Evolutionary conservation across 1,140 invertebrate species (phyloP), one percentile per base, ranked within the genome.

Genomic region (Papilio machaon): DNA sequence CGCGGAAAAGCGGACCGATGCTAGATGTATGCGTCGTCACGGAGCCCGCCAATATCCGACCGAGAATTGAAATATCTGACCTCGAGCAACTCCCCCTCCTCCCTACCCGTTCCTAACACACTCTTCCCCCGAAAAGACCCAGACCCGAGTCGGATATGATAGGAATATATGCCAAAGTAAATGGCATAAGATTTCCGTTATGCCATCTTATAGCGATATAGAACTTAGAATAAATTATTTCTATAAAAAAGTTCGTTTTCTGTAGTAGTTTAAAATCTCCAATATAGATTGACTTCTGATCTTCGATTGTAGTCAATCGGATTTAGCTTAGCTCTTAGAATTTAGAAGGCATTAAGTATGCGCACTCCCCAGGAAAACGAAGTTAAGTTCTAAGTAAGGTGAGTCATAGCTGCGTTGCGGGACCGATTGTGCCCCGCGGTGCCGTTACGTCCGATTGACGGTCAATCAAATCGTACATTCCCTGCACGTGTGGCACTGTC

Each of bases 11-110:
- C 83, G 83, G 67, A 73, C 79, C 88, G 86, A 90, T 89, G 86
- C 81, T 78, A 88, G 88, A 90, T 89, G 88, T 90, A 91, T 91
- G 89, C 90, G 88, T 88, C 89, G 87, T 91, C 90, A 91, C 90
- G 89, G 82, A 82, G 58, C 83, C 85, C 85, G 85, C 90, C 89
- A 89, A 91, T 91, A 91, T 91, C 89, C 90, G 90, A 87, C 83
- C 81, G 85, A 87, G 86, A 87, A 91, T 91, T 91, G 90, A 91
- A 91, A 91, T 91, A 91, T 91, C 89, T 91, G 89, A 90, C 88
- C 89, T 83, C 84, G 49, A 79, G 79, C 80, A 77, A 79, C 54
- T 58, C 84, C 58, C 52, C 19, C 52, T 43, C 80, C 80, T 54
- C 30, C 46, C 30, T 30, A 49, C 77, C 81, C 43, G 19, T 17